Evolutionary conservation across 2,113 vertebrate genomes (phyloP).

Genomic region (Syrrhaptes paradoxus): DNA sequence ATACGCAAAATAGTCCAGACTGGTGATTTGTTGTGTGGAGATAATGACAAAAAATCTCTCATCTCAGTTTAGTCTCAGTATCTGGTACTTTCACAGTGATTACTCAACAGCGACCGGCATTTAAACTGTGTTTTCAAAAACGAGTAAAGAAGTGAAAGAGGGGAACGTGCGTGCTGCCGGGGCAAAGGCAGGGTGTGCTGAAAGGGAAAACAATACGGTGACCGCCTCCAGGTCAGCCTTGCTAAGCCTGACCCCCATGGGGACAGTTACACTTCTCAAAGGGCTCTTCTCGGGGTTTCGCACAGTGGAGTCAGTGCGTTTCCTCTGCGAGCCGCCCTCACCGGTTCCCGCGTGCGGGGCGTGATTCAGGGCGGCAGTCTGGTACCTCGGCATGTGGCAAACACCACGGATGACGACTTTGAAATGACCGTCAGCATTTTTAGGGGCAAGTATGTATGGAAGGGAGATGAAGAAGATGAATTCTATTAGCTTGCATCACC

Average conservation of each 20-base stretch:
- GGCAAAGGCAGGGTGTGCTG: neutral
- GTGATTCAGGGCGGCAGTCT: neutral
- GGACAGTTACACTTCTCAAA: neutral
- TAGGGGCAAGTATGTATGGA: accelerated
- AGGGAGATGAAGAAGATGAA: neutral
- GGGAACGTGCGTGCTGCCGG: neutral
- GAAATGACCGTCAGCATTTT: neutral
- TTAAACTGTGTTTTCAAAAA: neutral
- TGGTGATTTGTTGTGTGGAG: accelerated
- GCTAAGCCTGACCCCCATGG: neutral
- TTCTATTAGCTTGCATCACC: neutral
- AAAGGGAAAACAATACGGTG: neutral
- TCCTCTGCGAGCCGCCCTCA: neutral
- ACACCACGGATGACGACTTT: neutral
- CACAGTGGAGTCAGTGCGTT: neutral
- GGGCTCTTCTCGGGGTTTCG: neutral
- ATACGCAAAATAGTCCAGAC: neutral
- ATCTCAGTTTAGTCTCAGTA: neutral
- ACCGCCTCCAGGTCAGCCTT: neutral
- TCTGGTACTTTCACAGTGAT: neutral
- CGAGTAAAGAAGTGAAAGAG: neutral
- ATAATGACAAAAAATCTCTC: neutral
- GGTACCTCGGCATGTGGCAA: neutral
- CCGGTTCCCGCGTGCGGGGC: neutral
- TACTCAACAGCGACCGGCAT: neutral